Conservation (phyloP, 2,797 vertebrate genomes). For the Decapterus maruadsi region DNA sequence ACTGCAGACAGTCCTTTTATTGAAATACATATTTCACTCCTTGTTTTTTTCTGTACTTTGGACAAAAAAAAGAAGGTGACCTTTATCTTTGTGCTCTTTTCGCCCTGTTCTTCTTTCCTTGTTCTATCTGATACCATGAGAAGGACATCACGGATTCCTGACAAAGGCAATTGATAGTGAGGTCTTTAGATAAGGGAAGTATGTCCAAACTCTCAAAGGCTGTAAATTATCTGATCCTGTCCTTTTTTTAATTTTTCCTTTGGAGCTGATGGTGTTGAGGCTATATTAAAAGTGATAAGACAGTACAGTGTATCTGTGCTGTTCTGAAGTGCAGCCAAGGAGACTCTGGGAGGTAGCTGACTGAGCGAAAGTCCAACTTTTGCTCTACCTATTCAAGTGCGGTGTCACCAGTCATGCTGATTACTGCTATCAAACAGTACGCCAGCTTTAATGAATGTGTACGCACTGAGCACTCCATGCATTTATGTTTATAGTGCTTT, state of each 20-base stretch:
- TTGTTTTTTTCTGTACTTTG: conserved; percentile 32
- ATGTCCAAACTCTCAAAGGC: conserved; percentile 48
- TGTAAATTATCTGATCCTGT: conserved; percentile 53
- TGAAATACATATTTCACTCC: conserved; percentile 34
- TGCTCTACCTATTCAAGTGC: not conserved
- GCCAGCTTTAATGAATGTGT: conserved; percentile 20
- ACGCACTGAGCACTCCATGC: not conserved
- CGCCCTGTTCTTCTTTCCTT: conserved; percentile 27
- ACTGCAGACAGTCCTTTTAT: conserved; percentile 13
- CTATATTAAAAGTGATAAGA: conserved; percentile 59
- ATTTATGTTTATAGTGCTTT: not conserved
- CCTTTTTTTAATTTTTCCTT: conserved; percentile 39
- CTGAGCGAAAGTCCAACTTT: conserved; percentile 19
- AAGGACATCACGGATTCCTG: conserved; percentile 61
- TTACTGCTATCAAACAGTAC: conserved; percentile 20
- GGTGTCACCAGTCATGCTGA: conserved; percentile 17
- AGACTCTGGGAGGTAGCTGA: conserved; percentile 29
- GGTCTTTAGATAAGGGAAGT: conserved; percentile 36
- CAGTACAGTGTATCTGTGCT: conserved; percentile 5
- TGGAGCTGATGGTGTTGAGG: conserved; percentile 37
- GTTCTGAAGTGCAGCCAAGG: conserved; percentile 27
- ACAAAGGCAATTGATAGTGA: conserved; percentile 65
- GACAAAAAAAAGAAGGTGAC: conserved; percentile 42
- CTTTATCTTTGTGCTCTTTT: conserved; percentile 53
- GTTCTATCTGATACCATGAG: conserved; percentile 55